Evolutionary conservation across 2,113 vertebrate species (phyloP).

Genomic region (Tragulus kanchil): DNA sequence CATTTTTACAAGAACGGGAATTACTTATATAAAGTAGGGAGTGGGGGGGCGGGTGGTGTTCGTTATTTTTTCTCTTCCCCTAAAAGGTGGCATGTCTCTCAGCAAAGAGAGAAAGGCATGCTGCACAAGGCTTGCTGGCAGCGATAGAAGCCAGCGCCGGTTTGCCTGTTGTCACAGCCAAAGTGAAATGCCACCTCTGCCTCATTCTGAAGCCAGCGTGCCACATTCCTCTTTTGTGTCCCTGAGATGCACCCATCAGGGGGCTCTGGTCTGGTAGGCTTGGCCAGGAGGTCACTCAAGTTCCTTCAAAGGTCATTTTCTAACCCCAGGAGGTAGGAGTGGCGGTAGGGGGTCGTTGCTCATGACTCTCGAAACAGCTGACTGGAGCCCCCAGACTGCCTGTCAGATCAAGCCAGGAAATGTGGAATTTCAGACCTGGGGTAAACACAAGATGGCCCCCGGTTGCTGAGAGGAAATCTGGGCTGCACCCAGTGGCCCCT

Average conservation of each 20-base stretch:
- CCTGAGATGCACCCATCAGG: constrained; percentile 4
- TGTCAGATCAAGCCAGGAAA: background rate
- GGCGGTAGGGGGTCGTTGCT: background rate
- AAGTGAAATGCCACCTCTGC: constrained; percentile 85
- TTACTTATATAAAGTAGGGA: constrained; percentile 55
- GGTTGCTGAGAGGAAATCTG: background rate
- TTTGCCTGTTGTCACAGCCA: constrained; percentile 84
- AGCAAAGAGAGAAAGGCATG: constrained; percentile 82
- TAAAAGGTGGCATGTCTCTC: constrained; percentile 83
- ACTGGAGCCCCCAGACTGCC: background rate
- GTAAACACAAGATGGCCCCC: background rate
- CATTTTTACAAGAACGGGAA: constrained; percentile 51
- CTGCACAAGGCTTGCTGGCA: constrained; percentile 81
- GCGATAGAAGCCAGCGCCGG: constrained; percentile 73
- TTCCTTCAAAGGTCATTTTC: constrained; percentile 11
- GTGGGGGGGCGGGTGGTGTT: constrained; percentile 15
- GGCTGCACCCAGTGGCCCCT: background rate
- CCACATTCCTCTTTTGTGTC: constrained; percentile 76
- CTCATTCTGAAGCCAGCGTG: constrained; percentile 75
- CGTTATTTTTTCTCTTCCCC: constrained; percentile 15
- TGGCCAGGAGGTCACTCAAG: background rate
- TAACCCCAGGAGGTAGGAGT: background rate
- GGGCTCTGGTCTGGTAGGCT: background rate
- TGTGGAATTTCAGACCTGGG: background rate
- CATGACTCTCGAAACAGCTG: background rate